Evolutionary conservation across 2,888 invertebrate species (phyloP).

Genomic region (Aspidiotus rigidus): DNA sequence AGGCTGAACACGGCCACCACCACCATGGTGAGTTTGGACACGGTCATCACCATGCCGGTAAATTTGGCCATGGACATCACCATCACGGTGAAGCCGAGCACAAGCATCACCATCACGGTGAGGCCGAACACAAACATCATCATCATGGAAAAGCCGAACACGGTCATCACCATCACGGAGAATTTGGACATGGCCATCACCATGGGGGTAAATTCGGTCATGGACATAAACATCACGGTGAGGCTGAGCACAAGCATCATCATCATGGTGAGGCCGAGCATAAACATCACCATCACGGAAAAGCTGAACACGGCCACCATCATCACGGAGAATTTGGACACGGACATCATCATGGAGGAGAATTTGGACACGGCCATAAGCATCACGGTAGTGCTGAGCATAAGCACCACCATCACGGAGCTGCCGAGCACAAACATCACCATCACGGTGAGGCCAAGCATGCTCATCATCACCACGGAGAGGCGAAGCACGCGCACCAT

Average conservation of each 20-base stretch:
- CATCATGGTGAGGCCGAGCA: constrained; percentile 41
- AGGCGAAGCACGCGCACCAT: constrained; percentile 39
- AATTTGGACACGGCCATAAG: constrained; percentile 37
- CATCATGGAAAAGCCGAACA: constrained; percentile 38
- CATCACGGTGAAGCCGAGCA: constrained; percentile 35
- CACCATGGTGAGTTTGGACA: constrained; percentile 35
- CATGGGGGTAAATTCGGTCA: constrained; percentile 38
- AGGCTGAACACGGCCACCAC: constrained; percentile 35
- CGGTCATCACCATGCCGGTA: constrained; percentile 33
- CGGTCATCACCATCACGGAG: constrained; percentile 38
- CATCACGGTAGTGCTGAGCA: constrained; percentile 37
- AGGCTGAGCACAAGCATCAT: constrained; percentile 40
- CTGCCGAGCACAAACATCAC: constrained; percentile 37
- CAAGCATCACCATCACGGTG: constrained; percentile 38
- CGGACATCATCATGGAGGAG: constrained; percentile 39
- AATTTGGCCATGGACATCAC: constrained; percentile 33
- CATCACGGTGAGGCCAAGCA: constrained; percentile 39
- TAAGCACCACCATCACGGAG: constrained; percentile 37
- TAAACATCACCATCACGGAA: constrained; percentile 38
- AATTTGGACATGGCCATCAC: constrained; percentile 37
- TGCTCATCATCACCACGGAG: constrained; percentile 39
- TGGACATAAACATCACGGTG: constrained; percentile 37
- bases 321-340: constrained; percentile 39
- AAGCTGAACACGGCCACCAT: constrained; percentile 39
- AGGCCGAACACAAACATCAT: constrained; percentile 39